Evolutionary conservation across 2,113 vertebrate genomes (phyloP).

Genomic region (Mionectes macconnelli): DNA sequence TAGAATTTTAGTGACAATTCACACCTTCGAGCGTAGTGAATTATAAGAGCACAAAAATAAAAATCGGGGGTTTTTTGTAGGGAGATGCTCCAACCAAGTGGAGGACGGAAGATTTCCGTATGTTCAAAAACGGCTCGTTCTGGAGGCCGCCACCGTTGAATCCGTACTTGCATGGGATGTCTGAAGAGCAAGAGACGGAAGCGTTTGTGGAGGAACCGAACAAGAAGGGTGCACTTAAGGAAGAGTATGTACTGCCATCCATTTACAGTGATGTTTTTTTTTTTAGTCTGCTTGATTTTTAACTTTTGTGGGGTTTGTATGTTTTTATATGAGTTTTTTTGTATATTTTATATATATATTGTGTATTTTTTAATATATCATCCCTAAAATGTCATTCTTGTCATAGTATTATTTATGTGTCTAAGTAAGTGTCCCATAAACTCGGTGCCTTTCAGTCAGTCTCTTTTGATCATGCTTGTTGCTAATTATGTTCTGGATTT

Average conservation of each 20-base stretch:
- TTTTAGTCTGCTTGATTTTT: background rate
- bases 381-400: background rate
- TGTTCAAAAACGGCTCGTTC: conserved; percentile 98
- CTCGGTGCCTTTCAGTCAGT: background rate
- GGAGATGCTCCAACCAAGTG: conserved; percentile 96
- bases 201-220: conserved; percentile 88
- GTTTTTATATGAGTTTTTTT: too few relatives aligned
- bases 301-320: background rate
- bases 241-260: conserved; percentile 83
- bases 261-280: background rate
- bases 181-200: conserved; percentile 90
- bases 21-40: background rate
- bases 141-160: conserved; percentile 97
- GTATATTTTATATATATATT: too few relatives aligned
- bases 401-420: background rate
- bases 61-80: conserved; percentile 60
- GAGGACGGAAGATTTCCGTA: conserved; percentile 94
- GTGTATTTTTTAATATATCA: background rate
- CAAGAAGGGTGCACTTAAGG: conserved; percentile 96
- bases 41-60: background rate
- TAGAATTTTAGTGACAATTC: background rate
- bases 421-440: background rate
- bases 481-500: background rate
- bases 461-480: background rate
- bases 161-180: conserved; percentile 93